Evolutionary conservation across 2,113 vertebrate species (phyloP).

Genomic region (Crocuta crocuta): DNA sequence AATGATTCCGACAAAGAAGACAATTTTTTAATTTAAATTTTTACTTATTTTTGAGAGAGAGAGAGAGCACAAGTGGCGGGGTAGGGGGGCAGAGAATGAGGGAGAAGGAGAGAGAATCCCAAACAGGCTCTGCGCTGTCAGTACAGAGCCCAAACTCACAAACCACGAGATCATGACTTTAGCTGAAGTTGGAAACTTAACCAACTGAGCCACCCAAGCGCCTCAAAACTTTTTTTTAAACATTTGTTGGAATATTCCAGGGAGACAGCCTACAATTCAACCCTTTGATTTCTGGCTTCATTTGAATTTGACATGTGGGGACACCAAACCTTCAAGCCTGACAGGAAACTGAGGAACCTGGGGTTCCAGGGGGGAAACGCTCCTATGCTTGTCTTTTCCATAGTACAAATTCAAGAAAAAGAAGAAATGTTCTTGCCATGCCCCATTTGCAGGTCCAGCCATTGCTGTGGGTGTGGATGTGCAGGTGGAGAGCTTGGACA

Average conservation of each 20-base stretch:
- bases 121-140: too few relatives aligned
- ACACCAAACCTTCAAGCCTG: slow-evolving; percentile 13
- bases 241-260: neutral
- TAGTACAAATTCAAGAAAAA: neutral
- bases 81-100: too few relatives aligned
- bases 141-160: too few relatives aligned
- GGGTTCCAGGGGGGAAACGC: neutral
- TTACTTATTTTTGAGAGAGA: too few relatives aligned
- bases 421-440: neutral
- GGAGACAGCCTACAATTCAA: neutral
- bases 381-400: neutral
- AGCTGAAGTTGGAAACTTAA: too few relatives aligned
- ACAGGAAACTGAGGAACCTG: neutral
- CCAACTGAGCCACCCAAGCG: too few relatives aligned
- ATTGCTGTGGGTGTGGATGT: slow-evolving; percentile 97
- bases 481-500: slow-evolving; percentile 97
- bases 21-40: too few relatives aligned
- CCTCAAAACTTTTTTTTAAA: neutral
- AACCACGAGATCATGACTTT: too few relatives aligned
- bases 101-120: too few relatives aligned
- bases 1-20: neutral
- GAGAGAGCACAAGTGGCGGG: too few relatives aligned
- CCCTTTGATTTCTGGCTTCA: neutral
- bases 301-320: neutral
- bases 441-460: slow-evolving; percentile 90